A percentile compares a stretch with the other conserved stretches of the same genome.
Conservation (phyloP, 64 coral and sea anemone species). For the Montipora capricornis region DNA sequence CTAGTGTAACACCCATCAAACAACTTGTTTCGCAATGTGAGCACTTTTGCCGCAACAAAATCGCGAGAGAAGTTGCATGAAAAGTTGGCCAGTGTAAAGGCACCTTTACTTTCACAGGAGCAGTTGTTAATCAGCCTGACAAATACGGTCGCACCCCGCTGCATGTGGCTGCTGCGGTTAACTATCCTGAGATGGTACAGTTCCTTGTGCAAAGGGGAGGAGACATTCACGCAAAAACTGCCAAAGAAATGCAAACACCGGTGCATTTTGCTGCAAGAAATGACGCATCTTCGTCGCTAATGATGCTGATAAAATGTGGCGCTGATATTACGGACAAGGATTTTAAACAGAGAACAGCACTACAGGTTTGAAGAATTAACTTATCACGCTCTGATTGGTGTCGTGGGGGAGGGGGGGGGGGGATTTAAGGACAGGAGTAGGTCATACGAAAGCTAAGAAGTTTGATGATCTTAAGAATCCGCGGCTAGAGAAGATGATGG, state of each 20-base stretch:
- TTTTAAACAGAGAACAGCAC: slow-evolving; percentile 85
- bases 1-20: no score
- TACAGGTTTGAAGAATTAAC: slow-evolving; percentile 62
- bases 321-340: slow-evolving; percentile 85
- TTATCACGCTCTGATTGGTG: no score
- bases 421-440: no score
- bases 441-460: no score
- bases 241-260: slow-evolving; percentile 83
- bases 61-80: neutral
- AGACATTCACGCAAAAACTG: slow-evolving; percentile 82
- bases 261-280: slow-evolving; percentile 96
- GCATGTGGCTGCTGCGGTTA: slow-evolving; percentile 87
- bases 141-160: slow-evolving; percentile 87
- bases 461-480: no score
- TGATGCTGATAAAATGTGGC: slow-evolving; percentile 86
- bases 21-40: no score
- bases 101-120: slow-evolving; percentile 61
- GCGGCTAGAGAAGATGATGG: no score
- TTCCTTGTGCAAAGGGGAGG: slow-evolving; percentile 86
- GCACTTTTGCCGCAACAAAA: no score
- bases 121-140: slow-evolving; percentile 83
- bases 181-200: slow-evolving; percentile 96
- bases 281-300: slow-evolving; percentile 84
- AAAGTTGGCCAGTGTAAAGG: neutral
- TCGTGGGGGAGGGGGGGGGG: no score